Percentiles rank a stretch among this genome's conserved stretches.
phyloP scores from a whole-genome alignment of 2,797 vertebrate genomes.

The Diglossa cyanea region DNA sequence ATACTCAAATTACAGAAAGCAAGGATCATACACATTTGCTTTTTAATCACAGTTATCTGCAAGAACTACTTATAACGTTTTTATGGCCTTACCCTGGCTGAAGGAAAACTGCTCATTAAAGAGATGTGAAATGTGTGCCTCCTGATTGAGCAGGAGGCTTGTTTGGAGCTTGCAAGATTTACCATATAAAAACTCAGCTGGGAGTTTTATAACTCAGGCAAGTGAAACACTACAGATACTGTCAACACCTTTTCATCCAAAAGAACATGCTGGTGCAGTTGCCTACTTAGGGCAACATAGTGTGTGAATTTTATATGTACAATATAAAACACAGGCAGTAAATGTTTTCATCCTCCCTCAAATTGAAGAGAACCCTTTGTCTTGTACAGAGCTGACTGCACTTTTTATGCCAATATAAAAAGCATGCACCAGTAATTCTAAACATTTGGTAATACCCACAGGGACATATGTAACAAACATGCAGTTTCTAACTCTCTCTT shows the following conservation, averaged over 20 bases:
- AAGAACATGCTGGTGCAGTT: neutral
- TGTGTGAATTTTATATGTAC: neutral
- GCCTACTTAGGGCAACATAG: neutral
- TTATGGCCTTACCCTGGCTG: neutral
- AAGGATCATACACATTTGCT: neutral
- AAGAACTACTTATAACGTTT: neutral
- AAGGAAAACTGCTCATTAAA: neutral
- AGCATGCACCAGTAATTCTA: rapidly evolving
- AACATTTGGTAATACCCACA: neutral
- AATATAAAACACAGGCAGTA: neutral
- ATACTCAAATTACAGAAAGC: neutral
- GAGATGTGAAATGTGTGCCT: neutral
- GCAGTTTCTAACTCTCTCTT: neutral
- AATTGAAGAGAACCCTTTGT: neutral
- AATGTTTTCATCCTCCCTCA: neutral
- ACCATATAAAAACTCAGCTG: neutral
- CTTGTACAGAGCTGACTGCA: neutral
- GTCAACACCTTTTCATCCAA: slow-evolving; percentile 1
- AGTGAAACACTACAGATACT: slow-evolving; percentile 13
- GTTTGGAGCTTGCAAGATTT: neutral
- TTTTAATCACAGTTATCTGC: neutral
- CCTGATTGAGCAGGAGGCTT: neutral
- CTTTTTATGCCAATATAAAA: neutral
- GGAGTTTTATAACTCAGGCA: neutral
- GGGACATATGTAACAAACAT: neutral